These are phyloP conservation scores for Nebria salina DNA, from an alignment of 2,888 invertebrate species.

Conservation along the genomic window DNA sequence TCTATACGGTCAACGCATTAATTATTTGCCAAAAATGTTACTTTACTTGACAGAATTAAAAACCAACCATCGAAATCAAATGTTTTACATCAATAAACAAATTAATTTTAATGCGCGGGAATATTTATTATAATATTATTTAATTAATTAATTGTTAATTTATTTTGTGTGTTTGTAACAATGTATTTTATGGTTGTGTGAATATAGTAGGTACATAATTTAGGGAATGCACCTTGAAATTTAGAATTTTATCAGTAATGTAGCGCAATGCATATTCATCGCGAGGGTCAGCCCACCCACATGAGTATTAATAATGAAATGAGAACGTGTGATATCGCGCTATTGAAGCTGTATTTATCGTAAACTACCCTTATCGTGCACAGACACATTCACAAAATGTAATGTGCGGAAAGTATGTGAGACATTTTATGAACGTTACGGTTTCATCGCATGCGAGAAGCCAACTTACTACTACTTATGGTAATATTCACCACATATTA, in stretches of 20 bases:
- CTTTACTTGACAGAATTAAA: too few species aligned
- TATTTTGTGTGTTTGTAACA: too few species aligned
- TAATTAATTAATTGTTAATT: too few species aligned
- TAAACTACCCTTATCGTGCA: background rate
- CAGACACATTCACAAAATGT: background rate
- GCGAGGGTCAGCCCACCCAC: background rate
- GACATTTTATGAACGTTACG: constrained; percentile 1
- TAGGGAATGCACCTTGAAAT: background rate
- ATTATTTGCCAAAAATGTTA: too few species aligned
- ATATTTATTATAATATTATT: too few species aligned
- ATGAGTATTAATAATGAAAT: background rate
- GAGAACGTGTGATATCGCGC: background rate
- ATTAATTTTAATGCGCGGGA: too few species aligned
- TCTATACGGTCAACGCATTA: too few species aligned
- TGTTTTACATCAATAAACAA: too few species aligned
- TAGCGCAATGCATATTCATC: background rate
- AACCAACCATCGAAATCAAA: too few species aligned
- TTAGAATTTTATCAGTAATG: background rate
- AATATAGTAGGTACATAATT: background rate
- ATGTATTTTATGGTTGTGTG: too few species aligned
- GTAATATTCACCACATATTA: background rate
- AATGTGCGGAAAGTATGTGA: background rate
- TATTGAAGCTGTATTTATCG: background rate
- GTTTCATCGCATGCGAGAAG: constrained; percentile 1
- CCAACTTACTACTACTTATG: background rate